These are phyloP conservation scores for Litocranius walleri DNA, from an alignment of 2,113 vertebrate genomes.

Conservation along the genomic window DNA sequence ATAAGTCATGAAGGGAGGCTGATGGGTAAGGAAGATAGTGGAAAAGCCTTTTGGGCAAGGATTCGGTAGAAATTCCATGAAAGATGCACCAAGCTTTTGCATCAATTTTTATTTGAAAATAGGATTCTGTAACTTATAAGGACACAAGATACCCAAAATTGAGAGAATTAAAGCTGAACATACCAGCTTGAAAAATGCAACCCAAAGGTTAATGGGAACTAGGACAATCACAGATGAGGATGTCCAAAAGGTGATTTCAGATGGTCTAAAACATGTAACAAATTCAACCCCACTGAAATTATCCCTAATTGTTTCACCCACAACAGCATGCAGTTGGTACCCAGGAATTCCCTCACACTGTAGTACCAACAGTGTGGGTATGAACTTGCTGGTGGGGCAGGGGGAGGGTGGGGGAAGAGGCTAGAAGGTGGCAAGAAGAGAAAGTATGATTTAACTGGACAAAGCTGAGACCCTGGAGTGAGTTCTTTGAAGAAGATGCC, in stretches of 20 bases:
- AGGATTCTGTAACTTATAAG: not conserved
- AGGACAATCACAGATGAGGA: not conserved
- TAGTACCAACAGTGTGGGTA: not conserved
- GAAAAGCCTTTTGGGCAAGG: not conserved
- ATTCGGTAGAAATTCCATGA: not conserved
- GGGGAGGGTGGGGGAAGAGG: accelerated
- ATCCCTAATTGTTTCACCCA: not conserved
- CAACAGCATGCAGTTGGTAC: not conserved
- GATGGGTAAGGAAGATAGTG: not conserved
- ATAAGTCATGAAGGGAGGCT: not conserved
- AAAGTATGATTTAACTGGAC: not conserved
- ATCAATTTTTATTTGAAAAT: not conserved
- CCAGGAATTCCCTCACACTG: not conserved
- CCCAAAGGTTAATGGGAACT: not conserved
- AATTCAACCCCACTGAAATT: not conserved
- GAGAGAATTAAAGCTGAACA: not conserved
- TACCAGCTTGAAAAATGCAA: not conserved
- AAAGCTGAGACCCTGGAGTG: not conserved
- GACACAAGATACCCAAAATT: not conserved
- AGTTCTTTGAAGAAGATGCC: not conserved
- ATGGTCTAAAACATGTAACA: not conserved
- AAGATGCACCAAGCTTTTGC: not conserved
- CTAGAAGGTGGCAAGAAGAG: not conserved
- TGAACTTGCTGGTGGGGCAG: not conserved
- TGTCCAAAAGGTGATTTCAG: not conserved